phyloP scores from a whole-genome alignment of 92 coral and sea anemone species.

The Anthopleura xanthogrammica region DNA sequence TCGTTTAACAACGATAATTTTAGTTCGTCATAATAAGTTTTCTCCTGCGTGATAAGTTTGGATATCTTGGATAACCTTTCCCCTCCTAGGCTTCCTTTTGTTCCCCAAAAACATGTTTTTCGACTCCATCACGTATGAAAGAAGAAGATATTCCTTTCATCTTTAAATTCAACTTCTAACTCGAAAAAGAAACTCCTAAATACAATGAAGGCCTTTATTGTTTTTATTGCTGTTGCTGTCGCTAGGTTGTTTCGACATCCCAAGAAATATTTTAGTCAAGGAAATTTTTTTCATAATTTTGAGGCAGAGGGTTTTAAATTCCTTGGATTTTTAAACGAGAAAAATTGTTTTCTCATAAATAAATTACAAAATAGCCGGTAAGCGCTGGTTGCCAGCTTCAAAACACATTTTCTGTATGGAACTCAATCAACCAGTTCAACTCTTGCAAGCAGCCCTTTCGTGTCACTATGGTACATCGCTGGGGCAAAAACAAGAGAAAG shows the following conservation, averaged over 20 bases:
- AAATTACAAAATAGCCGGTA: conserved; percentile 11
- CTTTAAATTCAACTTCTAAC: not conserved
- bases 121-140: not conserved
- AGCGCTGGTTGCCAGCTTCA: conserved; percentile 4
- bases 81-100: not conserved
- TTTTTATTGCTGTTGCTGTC: conserved; percentile 7
- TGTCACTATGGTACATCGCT: not conserved
- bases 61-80: conserved; percentile 26
- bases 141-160: not conserved
- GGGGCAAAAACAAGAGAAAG: not conserved
- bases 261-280: not conserved
- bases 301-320: not conserved
- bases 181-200: not conserved
- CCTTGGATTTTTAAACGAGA: not conserved
- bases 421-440: not conserved
- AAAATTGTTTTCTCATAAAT: conserved; percentile 30
- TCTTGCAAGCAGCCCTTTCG: not conserved
- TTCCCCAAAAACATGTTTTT: not conserved
- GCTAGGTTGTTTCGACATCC: conserved; percentile 8
- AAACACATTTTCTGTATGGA: conserved; percentile 25
- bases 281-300: not conserved
- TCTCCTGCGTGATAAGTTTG: conserved; percentile 39
- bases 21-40: conserved; percentile 17
- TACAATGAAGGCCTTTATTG: not conserved
- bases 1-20: conserved; percentile 5